Evolutionary conservation across 2,113 vertebrate genomes (phyloP).

Genomic region (Dascyllus trimaculatus): DNA sequence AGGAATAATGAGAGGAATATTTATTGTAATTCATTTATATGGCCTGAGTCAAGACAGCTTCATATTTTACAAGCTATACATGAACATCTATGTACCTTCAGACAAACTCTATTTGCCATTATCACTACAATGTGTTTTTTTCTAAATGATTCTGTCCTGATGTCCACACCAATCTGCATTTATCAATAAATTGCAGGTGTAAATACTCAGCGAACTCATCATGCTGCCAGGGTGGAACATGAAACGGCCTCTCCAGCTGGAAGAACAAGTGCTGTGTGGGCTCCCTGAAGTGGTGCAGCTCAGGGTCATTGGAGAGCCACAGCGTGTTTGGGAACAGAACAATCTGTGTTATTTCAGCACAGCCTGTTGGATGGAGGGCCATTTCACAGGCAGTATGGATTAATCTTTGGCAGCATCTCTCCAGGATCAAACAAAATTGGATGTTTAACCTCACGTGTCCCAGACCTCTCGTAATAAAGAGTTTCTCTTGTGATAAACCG

Average conservation of each 20-base stretch:
- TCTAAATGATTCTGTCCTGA: constrained; percentile 5
- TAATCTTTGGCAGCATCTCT: constrained; percentile 71
- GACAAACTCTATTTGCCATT: neutral
- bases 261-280: constrained; percentile 67
- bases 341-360: constrained; percentile 70
- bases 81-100: neutral
- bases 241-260: constrained; percentile 66
- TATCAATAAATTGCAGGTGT: constrained; percentile 68
- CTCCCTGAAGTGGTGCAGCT: constrained; percentile 68
- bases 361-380: constrained; percentile 70
- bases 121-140: neutral
- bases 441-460: constrained; percentile 69
- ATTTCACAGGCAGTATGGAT: constrained; percentile 73
- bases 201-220: constrained; percentile 34
- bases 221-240: constrained; percentile 46
- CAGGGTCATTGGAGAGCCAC: constrained; percentile 65
- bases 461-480: constrained; percentile 27
- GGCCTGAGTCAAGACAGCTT: neutral
- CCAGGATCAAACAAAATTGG: constrained; percentile 70
- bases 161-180: constrained; percentile 35
- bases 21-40: too few relatives aligned
- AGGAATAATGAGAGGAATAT: neutral
- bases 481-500: constrained; percentile 43
- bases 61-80: constrained; percentile 1
- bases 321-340: constrained; percentile 58